Percentiles rank a stretch among this genome's conserved stretches.
These are phyloP conservation scores for Phalera bucephala DNA, from an alignment of 2,888 invertebrate genomes.

Conservation along the genomic window DNA sequence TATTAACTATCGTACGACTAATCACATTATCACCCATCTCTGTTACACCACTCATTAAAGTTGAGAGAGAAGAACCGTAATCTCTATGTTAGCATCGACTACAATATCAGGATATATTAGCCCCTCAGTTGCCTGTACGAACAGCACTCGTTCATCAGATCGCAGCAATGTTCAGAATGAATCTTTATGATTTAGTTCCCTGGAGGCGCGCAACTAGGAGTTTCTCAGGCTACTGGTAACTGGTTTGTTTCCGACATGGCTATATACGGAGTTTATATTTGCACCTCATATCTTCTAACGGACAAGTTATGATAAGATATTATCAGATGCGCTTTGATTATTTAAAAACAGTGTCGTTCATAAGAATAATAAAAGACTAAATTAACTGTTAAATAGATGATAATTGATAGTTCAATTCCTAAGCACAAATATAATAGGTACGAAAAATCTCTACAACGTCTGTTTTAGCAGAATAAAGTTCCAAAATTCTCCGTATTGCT, in stretches of 20 bases:
- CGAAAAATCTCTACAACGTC: too few relatives aligned
- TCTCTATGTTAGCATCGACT: conserved; percentile 40
- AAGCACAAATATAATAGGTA: too few relatives aligned
- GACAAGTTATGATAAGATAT: conserved; percentile 40
- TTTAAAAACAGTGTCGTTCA: too few relatives aligned
- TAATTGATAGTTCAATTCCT: too few relatives aligned
- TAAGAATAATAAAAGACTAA: too few relatives aligned
- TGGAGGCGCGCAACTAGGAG: conserved; percentile 47
- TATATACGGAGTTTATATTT: conserved; percentile 73
- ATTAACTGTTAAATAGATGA: too few relatives aligned
- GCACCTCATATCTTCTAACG: conserved; percentile 62
- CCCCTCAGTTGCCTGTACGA: conserved; percentile 35
- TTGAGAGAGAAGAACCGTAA: conserved; percentile 48
- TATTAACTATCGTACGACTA: conserved; percentile 59
- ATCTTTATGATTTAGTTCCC: conserved; percentile 72
- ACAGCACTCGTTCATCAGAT: conserved; percentile 61
- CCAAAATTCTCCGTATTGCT: too few relatives aligned
- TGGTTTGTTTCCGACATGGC: conserved; percentile 69
- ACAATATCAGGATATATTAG: conserved; percentile 43
- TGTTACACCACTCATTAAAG: conserved; percentile 38
- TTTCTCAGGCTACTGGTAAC: conserved; percentile 76
- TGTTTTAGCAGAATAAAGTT: too few relatives aligned
- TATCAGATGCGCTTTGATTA: conserved; percentile 52
- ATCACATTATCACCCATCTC: conserved; percentile 55
- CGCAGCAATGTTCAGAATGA: conserved; percentile 63